Evolutionary conservation across 1,140 invertebrate genomes (phyloP).

Genomic region (Andrena cerasifolii): DNA sequence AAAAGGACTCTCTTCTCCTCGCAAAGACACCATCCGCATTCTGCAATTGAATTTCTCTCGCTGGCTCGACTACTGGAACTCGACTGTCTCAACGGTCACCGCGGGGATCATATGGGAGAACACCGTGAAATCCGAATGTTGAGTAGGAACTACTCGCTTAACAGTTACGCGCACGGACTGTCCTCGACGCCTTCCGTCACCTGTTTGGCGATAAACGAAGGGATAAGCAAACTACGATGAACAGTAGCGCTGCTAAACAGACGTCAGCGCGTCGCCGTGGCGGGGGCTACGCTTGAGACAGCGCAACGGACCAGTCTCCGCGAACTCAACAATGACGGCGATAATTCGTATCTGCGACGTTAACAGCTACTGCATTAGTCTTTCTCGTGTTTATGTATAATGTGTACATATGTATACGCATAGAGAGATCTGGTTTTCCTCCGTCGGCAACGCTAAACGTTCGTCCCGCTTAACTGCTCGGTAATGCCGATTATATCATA

Average conservation of each 20-base stretch:
- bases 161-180: not conserved
- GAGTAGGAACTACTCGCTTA: slow-evolving; percentile 33
- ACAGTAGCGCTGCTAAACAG: slow-evolving; percentile 44
- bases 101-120: not conserved
- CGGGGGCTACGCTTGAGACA: slow-evolving; percentile 31
- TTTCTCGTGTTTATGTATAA: slow-evolving; percentile 53
- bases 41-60: too few species aligned
- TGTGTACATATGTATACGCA: slow-evolving; percentile 39
- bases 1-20: not conserved
- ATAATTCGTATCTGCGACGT: slow-evolving; percentile 57
- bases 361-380: slow-evolving; percentile 62
- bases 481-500: slow-evolving; percentile 53
- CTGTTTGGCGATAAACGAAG: slow-evolving; percentile 34
- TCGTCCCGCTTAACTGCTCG: slow-evolving; percentile 42
- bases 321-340: slow-evolving; percentile 48
- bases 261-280: slow-evolving; percentile 41
- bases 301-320: slow-evolving; percentile 37
- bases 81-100: too few species aligned
- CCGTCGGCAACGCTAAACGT: slow-evolving; percentile 12
- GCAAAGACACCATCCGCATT: too few species aligned
- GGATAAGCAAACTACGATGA: slow-evolving; percentile 54
- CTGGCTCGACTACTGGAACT: too few species aligned
- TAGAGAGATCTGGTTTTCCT: slow-evolving; percentile 7
- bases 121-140: not conserved
- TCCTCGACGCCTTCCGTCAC: not conserved